Conservation (phyloP, 2,797 vertebrate species). For the Geotrypetes seraphini region DNA sequence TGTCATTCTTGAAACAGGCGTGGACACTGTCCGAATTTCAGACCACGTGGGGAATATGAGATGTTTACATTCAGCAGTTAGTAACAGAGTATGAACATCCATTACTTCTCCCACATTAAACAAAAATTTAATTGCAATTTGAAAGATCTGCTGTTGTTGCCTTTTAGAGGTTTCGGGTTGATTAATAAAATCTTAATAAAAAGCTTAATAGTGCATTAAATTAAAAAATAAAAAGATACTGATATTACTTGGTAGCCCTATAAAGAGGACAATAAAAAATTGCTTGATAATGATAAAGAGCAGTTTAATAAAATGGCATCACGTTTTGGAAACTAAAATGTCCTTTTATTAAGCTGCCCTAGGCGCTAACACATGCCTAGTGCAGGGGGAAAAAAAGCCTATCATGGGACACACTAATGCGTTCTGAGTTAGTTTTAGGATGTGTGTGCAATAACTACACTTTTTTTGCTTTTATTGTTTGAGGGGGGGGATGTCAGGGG, state of each 20-base stretch:
- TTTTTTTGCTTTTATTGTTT: no score
- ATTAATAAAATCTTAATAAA: slow-evolving; percentile 47
- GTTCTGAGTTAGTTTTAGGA: no score
- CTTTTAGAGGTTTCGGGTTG: slow-evolving; percentile 32
- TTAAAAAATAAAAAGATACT: slow-evolving; percentile 17
- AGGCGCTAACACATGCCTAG: no score
- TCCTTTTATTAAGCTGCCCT: no score
- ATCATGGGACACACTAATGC: no score
- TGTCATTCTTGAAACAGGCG: no score
- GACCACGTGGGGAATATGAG: no score
- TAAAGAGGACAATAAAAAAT: slow-evolving; percentile 30
- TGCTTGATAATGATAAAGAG: slow-evolving; percentile 2
- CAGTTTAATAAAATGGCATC: background rate
- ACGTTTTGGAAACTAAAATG: slow-evolving; percentile 8
- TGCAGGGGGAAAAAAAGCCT: no score
- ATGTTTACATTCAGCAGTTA: slow-evolving; percentile 39
- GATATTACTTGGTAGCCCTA: slow-evolving; percentile 14
- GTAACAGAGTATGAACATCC: slow-evolving; percentile 34
- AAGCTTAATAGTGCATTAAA: slow-evolving; percentile 40
- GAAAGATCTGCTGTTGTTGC: slow-evolving; percentile 32
- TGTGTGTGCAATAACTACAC: no score
- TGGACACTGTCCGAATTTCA: no score
- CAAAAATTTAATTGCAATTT: slow-evolving; percentile 37
- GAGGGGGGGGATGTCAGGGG: no score
- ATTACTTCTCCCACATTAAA: slow-evolving; percentile 43